Evolutionary conservation across 2,113 vertebrate genomes (phyloP), one percentile per base, ranked within the genome.

Genomic region (Proterorhinus semilunaris): DNA sequence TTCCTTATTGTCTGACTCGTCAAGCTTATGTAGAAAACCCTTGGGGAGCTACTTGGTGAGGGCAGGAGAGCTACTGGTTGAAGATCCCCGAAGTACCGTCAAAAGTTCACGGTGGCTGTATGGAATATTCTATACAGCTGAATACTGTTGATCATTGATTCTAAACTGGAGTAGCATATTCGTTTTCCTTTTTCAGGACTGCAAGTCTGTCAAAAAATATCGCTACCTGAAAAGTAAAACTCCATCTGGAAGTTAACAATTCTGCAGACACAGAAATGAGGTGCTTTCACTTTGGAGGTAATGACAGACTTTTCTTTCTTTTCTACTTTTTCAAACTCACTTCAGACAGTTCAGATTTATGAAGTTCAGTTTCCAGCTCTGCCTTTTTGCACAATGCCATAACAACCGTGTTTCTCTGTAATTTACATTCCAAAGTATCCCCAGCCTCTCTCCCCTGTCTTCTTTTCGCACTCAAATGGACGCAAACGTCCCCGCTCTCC

Each of bases 371-470:
- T 43, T 61, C 51, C 53, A 0, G 13, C 8, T 21, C 27, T 68
- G 49, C n/a, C 43, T 7, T 53, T 80, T 55, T 49, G 53, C 47
- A 71, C 53, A 71, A 67, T 65, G 21, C 62, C 21, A 17, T 12
- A 68, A 16, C 8, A 36, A 12, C 6, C 16, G 1, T 0, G 51
- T 55, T 62, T 64, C 47, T 69, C 15, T 42, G 47, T 65, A 0
- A 71, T 83, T 77, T 53, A 59, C 55, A 69, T 48, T 7, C 45
- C 15, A 10, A 58, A 45, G 68, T 68, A 66, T 64, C 63, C 63
- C 17, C 62, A 76, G 43, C n/a, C 58, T 57, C 15, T 17, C 0
- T 13, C 21, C 57, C 57, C 44, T 69, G 55, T 62, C 75, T 65
- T 47, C 68, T 48, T 36, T 36, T 7, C 11, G 11, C 1, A 10